A percentile compares a stretch with the other conserved stretches of the same genome.
These are phyloP conservation scores for Trichechus manatus DNA, from an alignment of 2,113 vertebrate species.

Conservation along the genomic window DNA sequence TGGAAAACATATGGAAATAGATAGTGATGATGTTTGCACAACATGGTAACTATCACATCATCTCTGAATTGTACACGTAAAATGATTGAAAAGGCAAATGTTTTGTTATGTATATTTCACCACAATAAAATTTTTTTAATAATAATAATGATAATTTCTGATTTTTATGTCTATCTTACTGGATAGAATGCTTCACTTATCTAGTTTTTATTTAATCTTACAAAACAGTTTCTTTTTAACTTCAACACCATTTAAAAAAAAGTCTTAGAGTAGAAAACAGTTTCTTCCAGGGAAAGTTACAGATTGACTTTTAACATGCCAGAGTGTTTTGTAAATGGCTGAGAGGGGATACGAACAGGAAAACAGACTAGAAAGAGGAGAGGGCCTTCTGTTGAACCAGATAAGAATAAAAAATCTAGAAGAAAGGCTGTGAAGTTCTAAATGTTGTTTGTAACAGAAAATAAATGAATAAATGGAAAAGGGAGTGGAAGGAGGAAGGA, in stretches of 20 bases:
- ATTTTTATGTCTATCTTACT: neutral
- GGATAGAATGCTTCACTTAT: constrained; percentile 36
- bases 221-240: neutral
- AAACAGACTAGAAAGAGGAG: neutral
- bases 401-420: neutral
- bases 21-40: neutral
- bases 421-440: neutral
- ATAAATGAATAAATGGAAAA: neutral
- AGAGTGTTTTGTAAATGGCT: neutral
- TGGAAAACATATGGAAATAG: neutral
- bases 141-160: neutral
- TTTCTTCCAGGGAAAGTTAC: neutral
- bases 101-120: neutral
- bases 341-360: neutral
- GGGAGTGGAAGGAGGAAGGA: neutral
- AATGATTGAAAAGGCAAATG: neutral
- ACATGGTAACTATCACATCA: neutral
- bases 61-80: neutral
- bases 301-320: neutral
- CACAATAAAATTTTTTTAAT: neutral
- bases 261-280: neutral
- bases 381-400: neutral
- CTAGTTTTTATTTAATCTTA: constrained; percentile 17
- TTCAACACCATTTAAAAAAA: neutral
- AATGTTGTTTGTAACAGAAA: neutral